Evolutionary conservation across 1,140 invertebrate species (phyloP), one percentile per base, ranked within the genome.

Genomic region (Zaprionus vittiger): DNA sequence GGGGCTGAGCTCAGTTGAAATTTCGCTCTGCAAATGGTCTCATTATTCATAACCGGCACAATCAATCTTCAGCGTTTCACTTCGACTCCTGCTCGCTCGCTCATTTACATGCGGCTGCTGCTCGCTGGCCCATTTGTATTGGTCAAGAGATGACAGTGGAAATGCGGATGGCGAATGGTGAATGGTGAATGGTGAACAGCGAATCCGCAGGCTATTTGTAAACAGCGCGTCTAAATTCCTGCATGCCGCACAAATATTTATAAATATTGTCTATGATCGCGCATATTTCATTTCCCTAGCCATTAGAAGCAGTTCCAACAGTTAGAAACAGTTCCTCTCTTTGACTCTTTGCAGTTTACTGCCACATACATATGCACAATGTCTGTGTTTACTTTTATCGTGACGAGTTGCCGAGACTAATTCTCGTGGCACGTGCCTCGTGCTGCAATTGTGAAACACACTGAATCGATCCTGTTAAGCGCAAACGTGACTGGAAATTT

Each of bases 81-180:
- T 69, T 70, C 31, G 68, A 70, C 66, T 70, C 17, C 38, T 31
- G 24, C 37, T 17, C 57, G 12, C 31, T 71, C 12, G 22, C 60
- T 76, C 61, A 64, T 71, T 76, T 71, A 54, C 73, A 76, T 76
- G 73, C 67, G 38, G 5, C 73, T 57, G 38, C 41, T 47, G 66
- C 22, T 28, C 12, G 38, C 5, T 49, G 20, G 52, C 73, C 54
- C 73, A 75, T 75, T 75, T 70, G 73, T 75, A 75, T 49, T 63
- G 73, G 73, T 70, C 73, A 74, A 63, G 52, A 54, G 57, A 63
- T 57, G 72, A 52, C 72, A 69, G 38, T 74, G 49, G 28, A 41
- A 73, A 57, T 62, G 41, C 47, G 22, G 41, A 34, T 34, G 9
- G 31, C 2, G 31, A 15, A 44, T 17, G n/a, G n/a, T 44, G 47